Evolutionary conservation across 2,888 invertebrate species (phyloP), one percentile per base, ranked within the genome.

Genomic region (Lamellibrachia satsuma): DNA sequence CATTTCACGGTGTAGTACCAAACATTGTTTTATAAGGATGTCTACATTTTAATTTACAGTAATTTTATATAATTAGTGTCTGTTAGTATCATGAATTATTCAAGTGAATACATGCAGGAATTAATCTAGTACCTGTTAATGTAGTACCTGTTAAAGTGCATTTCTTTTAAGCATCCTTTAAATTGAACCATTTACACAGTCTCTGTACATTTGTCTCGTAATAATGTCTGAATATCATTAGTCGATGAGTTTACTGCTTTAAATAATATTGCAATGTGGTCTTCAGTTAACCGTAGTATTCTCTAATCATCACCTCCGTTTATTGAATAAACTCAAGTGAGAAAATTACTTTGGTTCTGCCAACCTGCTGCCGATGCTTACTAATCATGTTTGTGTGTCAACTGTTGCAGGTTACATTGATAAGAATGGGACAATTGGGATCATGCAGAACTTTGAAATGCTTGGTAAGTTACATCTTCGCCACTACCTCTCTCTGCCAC

Each of bases 361-460:
- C 52, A 57, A 22, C n/a, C 22, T 55, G 9, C 3, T 93, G 93
- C 52, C 52, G 90, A 22, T 75, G 75, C 75, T 1, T 92, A 52
- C 92, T 90, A 92, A 52, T 94, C 60, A 92, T 92, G 93, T 93
- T 52, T 75, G 15, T 75, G 60, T 60, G 75, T 75, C 75, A 75
- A 22, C 92, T 91, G 92, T 94, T 96, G 90, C 96, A 98, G 98
- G 98, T 94, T 98, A 98, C 96, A 98, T 99, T 93, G 98, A 98
- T 96, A 98, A 98, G 97, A 98, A 98, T 97, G 97, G 98, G 94
- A 98, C 98, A 97, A 97, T 97, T 15, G 98, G 98, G 0, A 96
- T 99, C 94, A 98, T 98, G 95, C 98, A 98, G 95, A 98, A 98
- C 97, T 98, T 97, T 95, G 97, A 97, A 1, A 97, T 98, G 95